Percentiles rank a stretch among this genome's conserved stretches.
Evolutionary conservation across 1,140 invertebrate species (phyloP).

Genomic region (Euglossa dilemma): DNA sequence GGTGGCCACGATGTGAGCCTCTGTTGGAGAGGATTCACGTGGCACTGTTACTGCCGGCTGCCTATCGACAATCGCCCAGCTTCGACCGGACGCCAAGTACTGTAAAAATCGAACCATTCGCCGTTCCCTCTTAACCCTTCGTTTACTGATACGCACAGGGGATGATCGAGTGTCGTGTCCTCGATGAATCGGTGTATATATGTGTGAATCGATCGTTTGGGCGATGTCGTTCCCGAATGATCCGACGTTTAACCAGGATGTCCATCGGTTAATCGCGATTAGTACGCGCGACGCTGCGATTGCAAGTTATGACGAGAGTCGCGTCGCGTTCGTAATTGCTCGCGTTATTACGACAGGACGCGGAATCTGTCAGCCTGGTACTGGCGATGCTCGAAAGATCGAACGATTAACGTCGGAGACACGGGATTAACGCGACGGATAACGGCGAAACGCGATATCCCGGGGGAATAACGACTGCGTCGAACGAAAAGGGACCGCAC

Average conservation of each 20-base stretch:
- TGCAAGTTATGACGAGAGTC: background rate
- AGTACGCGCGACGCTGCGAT: background rate
- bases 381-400: background rate
- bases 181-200: background rate
- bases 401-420: background rate
- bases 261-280: background rate
- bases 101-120: slow-evolving; percentile 79
- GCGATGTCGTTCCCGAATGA: too few relatives aligned
- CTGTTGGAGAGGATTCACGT: slow-evolving; percentile 77
- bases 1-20: slow-evolving; percentile 82
- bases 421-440: background rate
- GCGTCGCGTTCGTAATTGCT: too few relatives aligned
- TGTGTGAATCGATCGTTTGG: background rate
- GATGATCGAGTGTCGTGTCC: slow-evolving; percentile 1
- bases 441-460: background rate
- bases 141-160: slow-evolving; percentile 54
- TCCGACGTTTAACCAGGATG: background rate
- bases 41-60: slow-evolving; percentile 74
- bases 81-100: slow-evolving; percentile 82
- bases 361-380: background rate
- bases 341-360: background rate
- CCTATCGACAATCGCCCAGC: slow-evolving; percentile 80
- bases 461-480: background rate
- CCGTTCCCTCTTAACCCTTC: slow-evolving; percentile 75
- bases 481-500: background rate